Evolutionary conservation across 2,797 vertebrate genomes (phyloP), one percentile per base, ranked within the genome.

Genomic region (Coccyzus lansbergi): DNA sequence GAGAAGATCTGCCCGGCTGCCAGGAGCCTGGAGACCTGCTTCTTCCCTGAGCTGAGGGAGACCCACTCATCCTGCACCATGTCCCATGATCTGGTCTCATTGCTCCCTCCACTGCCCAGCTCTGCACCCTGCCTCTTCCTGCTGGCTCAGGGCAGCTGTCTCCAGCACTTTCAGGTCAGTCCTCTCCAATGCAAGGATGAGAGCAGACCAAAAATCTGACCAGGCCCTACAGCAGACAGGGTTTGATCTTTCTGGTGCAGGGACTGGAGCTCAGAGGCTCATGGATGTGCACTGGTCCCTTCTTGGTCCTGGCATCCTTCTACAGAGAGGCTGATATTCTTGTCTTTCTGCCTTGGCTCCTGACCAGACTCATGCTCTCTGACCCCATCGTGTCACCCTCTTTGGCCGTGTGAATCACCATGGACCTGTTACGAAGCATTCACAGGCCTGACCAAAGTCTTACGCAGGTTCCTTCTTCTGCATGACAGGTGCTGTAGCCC

Each of bases 41-140:
- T n/a, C 81, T 40, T 75, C 33, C 58, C 52, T 1, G 4, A 38
- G 9, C 60, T 40, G 76, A 48, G 40, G 25, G 7, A 29, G 42
- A 42, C 26, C 4, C n/a, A 7, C 9, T 3, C 0, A 6, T 8
- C 38, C 15, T 0, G 0, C 28, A 4, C 28, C 19, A 1, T 3
- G 18, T 29, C 46, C 62, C 13, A 1, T 33, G 67, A 16, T 8
- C 7, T 4, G 20, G 70, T 81, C 83, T 85, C 65, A 0, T 15
- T 84, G 93, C 90, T 94, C 83, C 90, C 87, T 65, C 79, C 65
- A 2, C 84, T 48, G 84, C 91, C 84, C 67, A 4, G 48, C 38
- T 25, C 38, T 8, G 87, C 75, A 59, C 29, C 20, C 15, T 44
- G 10, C 10, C 29, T 5, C 48, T 26, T n/a, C 40, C 15, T 17